Evolutionary conservation across 2,113 vertebrate species (phyloP).

Genomic region (Cnemophilus loriae): DNA sequence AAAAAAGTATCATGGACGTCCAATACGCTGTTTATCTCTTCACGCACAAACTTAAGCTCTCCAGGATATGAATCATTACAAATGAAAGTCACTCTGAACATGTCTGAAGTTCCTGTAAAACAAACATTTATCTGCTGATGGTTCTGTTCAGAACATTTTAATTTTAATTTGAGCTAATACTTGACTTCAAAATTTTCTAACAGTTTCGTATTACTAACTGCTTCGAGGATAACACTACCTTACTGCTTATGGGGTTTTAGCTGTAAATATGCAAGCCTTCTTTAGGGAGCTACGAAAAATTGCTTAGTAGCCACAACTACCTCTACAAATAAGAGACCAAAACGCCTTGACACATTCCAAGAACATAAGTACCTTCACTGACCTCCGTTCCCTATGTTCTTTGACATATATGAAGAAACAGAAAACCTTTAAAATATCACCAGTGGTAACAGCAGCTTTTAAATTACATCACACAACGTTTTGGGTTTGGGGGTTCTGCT

Average conservation of each 20-base stretch:
- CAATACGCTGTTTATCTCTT: slow-evolving; percentile 72
- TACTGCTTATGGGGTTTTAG: not conserved
- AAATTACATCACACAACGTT: not conserved
- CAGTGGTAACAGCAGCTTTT: not conserved
- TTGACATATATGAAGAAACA: not conserved
- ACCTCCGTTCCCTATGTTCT: not conserved
- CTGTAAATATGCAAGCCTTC: not conserved
- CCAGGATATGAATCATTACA: slow-evolving; percentile 81
- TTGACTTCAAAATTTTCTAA: not conserved
- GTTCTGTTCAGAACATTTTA: not conserved
- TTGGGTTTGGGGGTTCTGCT: not conserved
- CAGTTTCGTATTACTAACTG: not conserved
- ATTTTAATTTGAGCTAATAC: not conserved
- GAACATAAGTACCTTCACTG: not conserved
- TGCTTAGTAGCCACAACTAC: not conserved
- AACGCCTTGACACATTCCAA: not conserved
- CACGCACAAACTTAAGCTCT: slow-evolving; percentile 69
- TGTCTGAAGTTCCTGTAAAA: slow-evolving; percentile 74
- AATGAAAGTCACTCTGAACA: slow-evolving; percentile 83
- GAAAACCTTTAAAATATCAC: not conserved
- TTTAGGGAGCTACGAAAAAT: not conserved
- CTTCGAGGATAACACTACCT: not conserved
- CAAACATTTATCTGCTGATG: not conserved
- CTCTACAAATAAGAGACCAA: not conserved
- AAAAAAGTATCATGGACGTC: slow-evolving; percentile 81